Evolutionary conservation across 2,797 vertebrate genomes (phyloP), one percentile per base, ranked within the genome.

Genomic region (Schizopygopsis pylzovi): DNA sequence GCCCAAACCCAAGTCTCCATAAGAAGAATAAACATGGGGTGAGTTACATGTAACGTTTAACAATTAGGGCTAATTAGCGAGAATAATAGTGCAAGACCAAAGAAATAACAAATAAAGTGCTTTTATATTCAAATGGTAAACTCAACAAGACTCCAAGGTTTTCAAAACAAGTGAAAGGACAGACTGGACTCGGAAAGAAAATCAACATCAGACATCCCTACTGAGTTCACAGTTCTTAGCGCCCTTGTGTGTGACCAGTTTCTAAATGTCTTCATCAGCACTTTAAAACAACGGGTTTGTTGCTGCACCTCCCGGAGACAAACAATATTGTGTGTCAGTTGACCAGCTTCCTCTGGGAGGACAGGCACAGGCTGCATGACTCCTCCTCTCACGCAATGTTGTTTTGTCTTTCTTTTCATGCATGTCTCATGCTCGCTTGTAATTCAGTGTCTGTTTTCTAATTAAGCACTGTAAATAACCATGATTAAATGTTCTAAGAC

Each of bases 241-340:
- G 47, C 25, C 76, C 83, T 56, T 25, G 83, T 72, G 77, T 85
- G 84, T 85, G 84, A 81, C 84, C 68, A 63, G 77, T 49, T 81
- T 81, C 68, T 52, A 73, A 85, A 85, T 80, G 54, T 52, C 77
- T 85, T 73, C 68, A 81, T 85, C 84, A 63, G 56, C 68, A 41
- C 84, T 63, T 63, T 63, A 25, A 80, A 73, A 80, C 65, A 79
- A 73, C 72, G 76, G 45, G 73, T 70, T 52, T 79, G 37, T 70
- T 59, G 4, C 75, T 47, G 76, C 49, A 71, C 63, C 83, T 79
- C 65, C n/a, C 7, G 28, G 75, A 85, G 83, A 85, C 49, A 79
- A 85, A 85, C 76, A 85, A 85, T 70, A 79, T n/a, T 79, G 77
- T 63, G 77, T 80, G 78, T 81, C 77, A 85, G 63, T 43, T 68